Evolutionary conservation across 2,888 invertebrate genomes (phyloP), one percentile per base, ranked within the genome.

Genomic region (Scaptomyza caliginosa): DNA sequence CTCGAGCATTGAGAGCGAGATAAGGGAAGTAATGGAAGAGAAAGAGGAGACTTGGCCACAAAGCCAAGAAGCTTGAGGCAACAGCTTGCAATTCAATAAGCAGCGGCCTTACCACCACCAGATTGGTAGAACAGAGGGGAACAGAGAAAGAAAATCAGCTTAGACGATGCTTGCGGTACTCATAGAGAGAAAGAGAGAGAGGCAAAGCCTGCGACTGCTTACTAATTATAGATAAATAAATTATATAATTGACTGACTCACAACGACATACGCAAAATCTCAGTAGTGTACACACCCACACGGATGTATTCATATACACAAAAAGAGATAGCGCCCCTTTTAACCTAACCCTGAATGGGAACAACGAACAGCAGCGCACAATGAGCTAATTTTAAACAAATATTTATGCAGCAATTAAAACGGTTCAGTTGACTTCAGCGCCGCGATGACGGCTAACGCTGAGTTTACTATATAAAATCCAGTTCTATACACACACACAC

Each of bases 351-450:
- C 10, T 28, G 54, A 46, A 48, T 38, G 16, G 21, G 8, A 59
- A 32, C 52, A 49, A 17, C 26, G 43, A 16, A 16, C 32, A 57
- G 42, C 57, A 42, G 62, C 56, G 77, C 65, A 77, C 87, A 80
- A 80, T 86, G 85, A 77, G 87, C 87, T 86, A 86, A 81, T 81
- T 81, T 86, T 74, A 74, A 69, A 71, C 87, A 74, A 81, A 81
- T 81, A 86, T 81, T 81, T 84, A 84, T 84, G 85, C 85, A 86
- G 87, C 81, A 81, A 81, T 81, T 81, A 81, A 84, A 81, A 77
- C 74, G 78, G 77, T 80, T 86, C 84, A 81, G 85, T 74, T 83
- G 81, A 74, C 67, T 65, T 74, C 68, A 63, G 67, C 46, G 38
- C 11, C 52, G 46, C 46, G 39, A 32, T 55, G 55, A 59, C 69